Conservation (phyloP, 2,113 vertebrate genomes). For the Lamprologus ornatipinnis region DNA sequence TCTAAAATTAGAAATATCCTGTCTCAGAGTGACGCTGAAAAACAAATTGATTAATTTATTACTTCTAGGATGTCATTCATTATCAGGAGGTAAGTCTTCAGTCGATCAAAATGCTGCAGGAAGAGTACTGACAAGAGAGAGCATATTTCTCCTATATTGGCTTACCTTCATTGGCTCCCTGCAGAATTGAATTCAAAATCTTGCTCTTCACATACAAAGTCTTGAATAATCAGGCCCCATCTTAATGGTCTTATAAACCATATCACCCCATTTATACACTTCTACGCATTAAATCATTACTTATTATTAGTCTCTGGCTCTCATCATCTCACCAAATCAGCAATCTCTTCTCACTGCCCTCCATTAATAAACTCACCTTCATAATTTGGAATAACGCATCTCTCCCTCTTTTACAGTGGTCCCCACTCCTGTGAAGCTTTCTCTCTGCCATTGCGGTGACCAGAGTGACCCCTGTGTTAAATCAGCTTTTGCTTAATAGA, state of each 20-base stretch:
- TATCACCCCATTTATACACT: neutral
- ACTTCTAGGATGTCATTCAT: neutral
- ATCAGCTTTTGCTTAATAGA: neutral
- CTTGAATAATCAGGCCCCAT: neutral
- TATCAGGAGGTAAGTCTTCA: neutral
- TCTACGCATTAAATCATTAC: fast-evolving
- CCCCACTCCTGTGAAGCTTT: neutral
- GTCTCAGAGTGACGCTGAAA: neutral
- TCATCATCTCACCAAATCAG: neutral
- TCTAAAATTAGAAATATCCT: neutral
- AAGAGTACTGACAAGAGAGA: neutral
- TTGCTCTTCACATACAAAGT: neutral
- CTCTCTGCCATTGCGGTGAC: fast-evolving
- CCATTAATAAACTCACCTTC: neutral
- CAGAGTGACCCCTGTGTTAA: neutral
- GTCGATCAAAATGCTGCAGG: neutral
- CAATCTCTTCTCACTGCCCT: neutral
- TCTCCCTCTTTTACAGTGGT: neutral
- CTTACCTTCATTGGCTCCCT: neutral
- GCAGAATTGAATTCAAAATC: neutral
- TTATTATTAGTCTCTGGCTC: neutral
- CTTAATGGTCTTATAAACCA: neutral
- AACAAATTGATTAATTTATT: neutral
- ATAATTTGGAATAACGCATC: neutral
- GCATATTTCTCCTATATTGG: neutral